Base-by-base conservation (phyloP, 2,888 invertebrate genomes). In the Nephrocerus scutellatus region DNA sequence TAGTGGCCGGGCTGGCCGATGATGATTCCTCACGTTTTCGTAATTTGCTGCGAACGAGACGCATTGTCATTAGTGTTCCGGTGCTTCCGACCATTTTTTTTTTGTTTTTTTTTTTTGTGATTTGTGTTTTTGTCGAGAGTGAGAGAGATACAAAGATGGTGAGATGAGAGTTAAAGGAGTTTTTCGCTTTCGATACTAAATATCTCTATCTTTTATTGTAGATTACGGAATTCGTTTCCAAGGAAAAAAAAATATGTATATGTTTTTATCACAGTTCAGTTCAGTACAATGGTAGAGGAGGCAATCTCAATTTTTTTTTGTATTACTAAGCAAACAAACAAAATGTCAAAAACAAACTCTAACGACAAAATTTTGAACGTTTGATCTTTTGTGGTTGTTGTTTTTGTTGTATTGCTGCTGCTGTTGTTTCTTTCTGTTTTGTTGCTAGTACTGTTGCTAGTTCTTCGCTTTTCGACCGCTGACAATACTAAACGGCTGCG, bases 41-140 rank as follows among this genome's bases (percentile, higher is more conserved):
- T 73, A 87, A 77, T 75, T 87, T 87, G 73, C 85, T 87, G 79
- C 85, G 85, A 73, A 87, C 86, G 80, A 87, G 82, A 73, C 86
- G 86, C 70, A 87, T 83, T 70, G 86, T 84, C 72, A 84, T 82
- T 80, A 86, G 79, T 66, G 84, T 84, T 70, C 83, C 84, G 73
- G 84, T 84, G 72, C 79, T 84, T 71, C 85, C 85, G 71, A 86
- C 85, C 85, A 86, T 85, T 53, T 48, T 48, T 42, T 16, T 46
- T 39, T 39, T 26, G 31, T 35, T 44, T 28, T 22, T 33, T 39
- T 43, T 28, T 32, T 36, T 36, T 46, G 23, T 35, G 31, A 44
- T 36, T 33, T 39, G 13, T 26, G 13, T 29, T 32, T 39, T 30
- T 31, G 13, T 10, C 29, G 14, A 31, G 13, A 9, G 14, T 6